These are phyloP conservation scores for Himalopsyche anomala DNA, from an alignment of 2,888 invertebrate genomes.

Conservation along the genomic window DNA sequence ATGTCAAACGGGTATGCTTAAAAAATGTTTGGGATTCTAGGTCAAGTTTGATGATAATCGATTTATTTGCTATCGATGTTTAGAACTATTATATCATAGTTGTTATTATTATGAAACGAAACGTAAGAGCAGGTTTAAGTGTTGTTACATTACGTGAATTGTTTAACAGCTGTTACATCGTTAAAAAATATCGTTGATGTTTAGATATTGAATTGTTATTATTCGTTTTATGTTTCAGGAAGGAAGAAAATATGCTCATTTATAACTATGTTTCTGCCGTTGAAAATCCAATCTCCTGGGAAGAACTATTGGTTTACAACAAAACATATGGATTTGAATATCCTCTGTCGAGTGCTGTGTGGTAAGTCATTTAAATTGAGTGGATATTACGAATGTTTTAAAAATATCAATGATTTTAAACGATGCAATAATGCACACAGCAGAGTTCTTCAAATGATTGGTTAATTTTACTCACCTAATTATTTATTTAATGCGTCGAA, in stretches of 20 bases:
- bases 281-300: constrained; percentile 89
- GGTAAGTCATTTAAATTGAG: constrained; percentile 70
- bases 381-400: not conserved
- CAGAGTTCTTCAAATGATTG: too few species aligned
- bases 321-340: constrained; percentile 74
- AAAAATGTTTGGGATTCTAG: too few species aligned
- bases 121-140: too few species aligned
- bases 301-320: constrained; percentile 78
- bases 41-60: not conserved
- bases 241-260: constrained; percentile 76
- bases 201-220: not conserved
- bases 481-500: too few species aligned
- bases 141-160: too few species aligned
- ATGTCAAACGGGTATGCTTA: too few species aligned
- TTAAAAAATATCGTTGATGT: too few species aligned
- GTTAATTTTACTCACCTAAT: too few species aligned
- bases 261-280: constrained; percentile 92
- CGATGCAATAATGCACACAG: too few species aligned
- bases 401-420: not conserved
- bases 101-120: too few species aligned
- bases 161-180: too few species aligned
- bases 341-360: constrained; percentile 77
- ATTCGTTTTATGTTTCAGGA: constrained; percentile 66
- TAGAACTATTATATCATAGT: not conserved
- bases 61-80: constrained; percentile 43